Evolutionary conservation across 2,888 invertebrate species (phyloP).

Genomic region (Priocnemis perturbator): DNA sequence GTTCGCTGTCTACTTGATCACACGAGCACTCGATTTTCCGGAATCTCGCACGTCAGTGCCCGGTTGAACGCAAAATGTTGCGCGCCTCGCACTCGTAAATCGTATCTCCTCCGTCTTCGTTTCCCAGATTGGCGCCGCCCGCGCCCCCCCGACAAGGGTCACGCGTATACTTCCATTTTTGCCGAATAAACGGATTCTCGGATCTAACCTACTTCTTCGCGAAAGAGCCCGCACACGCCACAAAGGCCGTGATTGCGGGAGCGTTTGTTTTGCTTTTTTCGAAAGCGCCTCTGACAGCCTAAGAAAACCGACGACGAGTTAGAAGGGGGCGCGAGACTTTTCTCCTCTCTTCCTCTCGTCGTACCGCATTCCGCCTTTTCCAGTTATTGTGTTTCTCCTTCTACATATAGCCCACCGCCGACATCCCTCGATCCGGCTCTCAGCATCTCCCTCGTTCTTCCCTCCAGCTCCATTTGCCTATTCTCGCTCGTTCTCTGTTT

Average conservation of each 20-base stretch:
- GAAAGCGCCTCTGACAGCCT: constrained; percentile 20
- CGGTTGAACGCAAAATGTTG: constrained; percentile 1
- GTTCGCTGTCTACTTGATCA: too few species aligned
- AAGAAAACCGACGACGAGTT: not conserved
- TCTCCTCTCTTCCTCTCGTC: too few species aligned
- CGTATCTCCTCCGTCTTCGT: constrained; percentile 5
- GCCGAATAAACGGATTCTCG: constrained; percentile 51
- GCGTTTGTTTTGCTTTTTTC: constrained; percentile 56
- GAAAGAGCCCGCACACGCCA: constrained; percentile 32
- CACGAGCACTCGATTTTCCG: too few species aligned
- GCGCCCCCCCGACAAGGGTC: not conserved
- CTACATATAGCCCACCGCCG: too few species aligned
- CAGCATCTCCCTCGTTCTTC: too few species aligned
- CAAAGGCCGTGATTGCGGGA: constrained; percentile 60
- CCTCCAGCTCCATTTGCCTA: constrained; percentile 4
- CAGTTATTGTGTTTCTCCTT: too few species aligned
- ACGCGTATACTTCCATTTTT: constrained; percentile 31
- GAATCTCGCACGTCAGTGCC: not conserved
- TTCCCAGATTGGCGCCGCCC: not conserved
- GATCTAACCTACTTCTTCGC: constrained; percentile 34
- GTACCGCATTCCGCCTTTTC: too few species aligned
- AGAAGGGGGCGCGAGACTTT: not conserved
- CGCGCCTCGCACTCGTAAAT: constrained; percentile 1
- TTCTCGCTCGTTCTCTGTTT: not conserved
- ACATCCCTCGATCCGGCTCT: too few species aligned